Conservation (phyloP, 2,888 invertebrate species). For the Drosophila quasianomalipes region DNA sequence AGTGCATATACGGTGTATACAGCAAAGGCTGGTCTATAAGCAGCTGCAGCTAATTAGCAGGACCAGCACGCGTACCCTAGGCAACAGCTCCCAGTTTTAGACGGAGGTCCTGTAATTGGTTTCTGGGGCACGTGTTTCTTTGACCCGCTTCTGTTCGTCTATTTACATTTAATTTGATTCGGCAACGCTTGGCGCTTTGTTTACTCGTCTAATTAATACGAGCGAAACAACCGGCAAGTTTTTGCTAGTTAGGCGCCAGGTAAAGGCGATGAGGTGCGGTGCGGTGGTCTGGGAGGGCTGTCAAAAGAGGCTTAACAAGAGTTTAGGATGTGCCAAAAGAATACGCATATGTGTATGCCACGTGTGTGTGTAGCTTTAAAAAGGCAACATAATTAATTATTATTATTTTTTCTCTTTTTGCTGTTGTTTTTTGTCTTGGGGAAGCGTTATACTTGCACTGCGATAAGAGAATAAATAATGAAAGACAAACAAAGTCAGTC, state of each 20-base stretch:
- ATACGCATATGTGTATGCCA: constrained; percentile 33
- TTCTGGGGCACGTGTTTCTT: constrained; percentile 19
- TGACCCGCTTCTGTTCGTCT: constrained; percentile 22
- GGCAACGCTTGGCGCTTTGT: constrained; percentile 49
- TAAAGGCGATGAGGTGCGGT: not conserved
- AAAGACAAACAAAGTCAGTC: constrained; percentile 72
- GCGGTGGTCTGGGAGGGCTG: constrained; percentile 7
- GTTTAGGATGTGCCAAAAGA: constrained; percentile 10
- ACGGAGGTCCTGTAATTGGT: constrained; percentile 46
- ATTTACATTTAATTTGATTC: constrained; percentile 62
- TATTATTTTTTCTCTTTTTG: constrained; percentile 1
- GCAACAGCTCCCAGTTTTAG: constrained; percentile 1
- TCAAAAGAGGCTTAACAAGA: constrained; percentile 43
- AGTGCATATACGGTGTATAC: not conserved
- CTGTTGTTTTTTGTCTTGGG: constrained; percentile 27
- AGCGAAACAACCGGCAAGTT: constrained; percentile 31
- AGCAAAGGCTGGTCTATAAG: not conserved
- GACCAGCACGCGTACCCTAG: not conserved
- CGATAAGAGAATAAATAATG: constrained; percentile 75
- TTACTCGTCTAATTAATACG: constrained; percentile 62
- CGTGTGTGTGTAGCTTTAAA: constrained; percentile 47
- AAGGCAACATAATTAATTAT: constrained; percentile 64
- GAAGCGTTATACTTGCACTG: constrained; percentile 32
- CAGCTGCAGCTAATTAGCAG: constrained; percentile 48
- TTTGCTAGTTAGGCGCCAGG: constrained; percentile 56